phyloP scores from a whole-genome alignment of 2,797 vertebrate genomes.

The Rhinophrynus dorsalis region DNA sequence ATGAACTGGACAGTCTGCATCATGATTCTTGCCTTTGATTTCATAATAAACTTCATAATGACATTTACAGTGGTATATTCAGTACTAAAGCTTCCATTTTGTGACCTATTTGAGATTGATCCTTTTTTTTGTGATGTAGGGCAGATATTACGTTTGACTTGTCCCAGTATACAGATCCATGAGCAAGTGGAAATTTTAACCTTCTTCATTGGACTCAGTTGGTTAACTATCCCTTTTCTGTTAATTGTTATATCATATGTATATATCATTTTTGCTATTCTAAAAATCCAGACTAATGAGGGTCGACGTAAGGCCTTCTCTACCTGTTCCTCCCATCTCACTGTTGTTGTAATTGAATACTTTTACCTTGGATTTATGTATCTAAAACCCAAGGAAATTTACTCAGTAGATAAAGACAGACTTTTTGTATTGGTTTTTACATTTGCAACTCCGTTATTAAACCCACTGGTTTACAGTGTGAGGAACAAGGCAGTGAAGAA shows the following conservation, averaged over 20 bases:
- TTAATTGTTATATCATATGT: neutral
- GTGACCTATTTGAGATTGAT: neutral
- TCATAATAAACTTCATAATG: neutral
- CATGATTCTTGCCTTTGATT: neutral
- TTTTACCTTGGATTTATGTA: neutral
- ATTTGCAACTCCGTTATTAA: neutral
- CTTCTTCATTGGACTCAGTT: neutral
- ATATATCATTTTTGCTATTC: neutral
- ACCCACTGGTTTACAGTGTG: conserved; percentile 2
- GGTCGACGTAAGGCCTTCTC: conserved; percentile 6
- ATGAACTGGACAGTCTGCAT: conserved; percentile 55
- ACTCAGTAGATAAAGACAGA: neutral
- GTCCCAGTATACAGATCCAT: neutral
- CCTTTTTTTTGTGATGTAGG: conserved; percentile 1
- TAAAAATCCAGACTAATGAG: neutral
- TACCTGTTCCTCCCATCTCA: conserved; percentile 8
- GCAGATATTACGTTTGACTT: neutral
- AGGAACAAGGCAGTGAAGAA: conserved; percentile 14
- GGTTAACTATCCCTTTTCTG: neutral
- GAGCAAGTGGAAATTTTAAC: neutral
- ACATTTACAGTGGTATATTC: neutral
- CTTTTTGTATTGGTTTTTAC: neutral
- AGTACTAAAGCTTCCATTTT: neutral
- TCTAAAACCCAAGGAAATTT: neutral
- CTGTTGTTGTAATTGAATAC: neutral